Conservation (phyloP, 2,113 vertebrate genomes). For the Peromyscus polionotus region DNA sequence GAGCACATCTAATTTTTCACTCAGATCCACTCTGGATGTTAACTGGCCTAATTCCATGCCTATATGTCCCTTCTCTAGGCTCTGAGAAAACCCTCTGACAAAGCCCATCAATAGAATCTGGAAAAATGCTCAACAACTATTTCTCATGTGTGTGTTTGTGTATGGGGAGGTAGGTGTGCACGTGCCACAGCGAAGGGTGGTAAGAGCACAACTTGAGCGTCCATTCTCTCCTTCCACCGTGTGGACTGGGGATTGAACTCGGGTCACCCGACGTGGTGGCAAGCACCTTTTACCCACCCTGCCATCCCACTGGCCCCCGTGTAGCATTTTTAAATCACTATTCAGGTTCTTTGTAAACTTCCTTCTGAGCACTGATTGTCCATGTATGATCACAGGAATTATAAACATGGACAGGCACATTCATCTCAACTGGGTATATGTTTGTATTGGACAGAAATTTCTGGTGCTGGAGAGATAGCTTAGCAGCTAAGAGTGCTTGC, state of each 20-base stretch:
- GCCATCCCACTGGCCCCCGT: background rate
- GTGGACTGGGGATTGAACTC: background rate
- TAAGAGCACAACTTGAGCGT: background rate
- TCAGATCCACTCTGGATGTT: background rate
- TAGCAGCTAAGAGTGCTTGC: background rate
- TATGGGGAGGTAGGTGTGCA: background rate
- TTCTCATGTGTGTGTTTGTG: background rate
- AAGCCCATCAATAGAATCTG: background rate
- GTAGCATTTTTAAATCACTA: background rate
- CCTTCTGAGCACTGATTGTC: background rate
- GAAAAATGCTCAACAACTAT: background rate
- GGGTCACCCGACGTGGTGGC: too few species aligned
- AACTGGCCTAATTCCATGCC: background rate
- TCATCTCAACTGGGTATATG: background rate
- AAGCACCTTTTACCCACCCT: background rate
- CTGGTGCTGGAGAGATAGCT: background rate
- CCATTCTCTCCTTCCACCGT: background rate
- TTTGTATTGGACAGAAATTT: background rate
- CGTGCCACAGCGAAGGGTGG: background rate
- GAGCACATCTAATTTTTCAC: background rate
- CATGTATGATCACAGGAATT: background rate
- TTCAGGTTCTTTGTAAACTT: background rate
- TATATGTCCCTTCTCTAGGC: slow-evolving; percentile 12
- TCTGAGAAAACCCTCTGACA: background rate
- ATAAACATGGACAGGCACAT: background rate